Conservation (phyloP, 2,888 invertebrate genomes). For the Eristalinus aeneus region DNA sequence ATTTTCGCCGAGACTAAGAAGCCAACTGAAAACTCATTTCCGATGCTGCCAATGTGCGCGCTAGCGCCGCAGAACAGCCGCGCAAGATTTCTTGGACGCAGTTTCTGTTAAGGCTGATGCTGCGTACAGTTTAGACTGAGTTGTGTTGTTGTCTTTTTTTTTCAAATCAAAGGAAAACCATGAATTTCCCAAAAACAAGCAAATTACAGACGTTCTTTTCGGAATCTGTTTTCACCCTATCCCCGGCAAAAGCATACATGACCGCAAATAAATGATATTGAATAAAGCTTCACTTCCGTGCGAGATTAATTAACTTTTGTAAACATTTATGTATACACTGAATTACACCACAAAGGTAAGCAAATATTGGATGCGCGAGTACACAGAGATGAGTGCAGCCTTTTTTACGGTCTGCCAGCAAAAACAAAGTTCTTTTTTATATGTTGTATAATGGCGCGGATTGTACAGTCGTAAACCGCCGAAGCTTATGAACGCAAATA, state of each 20-base stretch:
- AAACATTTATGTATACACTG: slow-evolving; percentile 47
- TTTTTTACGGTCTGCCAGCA: slow-evolving; percentile 31
- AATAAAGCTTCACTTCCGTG: slow-evolving; percentile 42
- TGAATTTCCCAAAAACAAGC: no score
- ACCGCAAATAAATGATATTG: slow-evolving; percentile 42
- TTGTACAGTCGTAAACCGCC: slow-evolving; percentile 19
- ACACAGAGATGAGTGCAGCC: slow-evolving; percentile 17
- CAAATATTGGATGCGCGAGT: slow-evolving; percentile 27
- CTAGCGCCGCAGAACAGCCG: not conserved
- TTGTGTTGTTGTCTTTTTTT: slow-evolving; percentile 12
- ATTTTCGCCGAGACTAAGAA: slow-evolving; percentile 46
- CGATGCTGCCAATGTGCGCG: not conserved
- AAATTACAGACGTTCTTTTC: not conserved
- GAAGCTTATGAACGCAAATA: slow-evolving; percentile 32
- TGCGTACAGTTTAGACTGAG: not conserved
- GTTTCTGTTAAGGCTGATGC: not conserved
- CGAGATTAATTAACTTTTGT: slow-evolving; percentile 58
- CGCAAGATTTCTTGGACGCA: not conserved
- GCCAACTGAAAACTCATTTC: slow-evolving; percentile 57
- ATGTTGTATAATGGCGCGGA: not conserved
- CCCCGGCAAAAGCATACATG: not conserved
- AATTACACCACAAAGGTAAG: slow-evolving; percentile 39
- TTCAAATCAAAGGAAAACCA: no score
- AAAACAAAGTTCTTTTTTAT: slow-evolving; percentile 16
- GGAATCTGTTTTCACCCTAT: slow-evolving; percentile 7